phyloP scores from a whole-genome alignment of 1,140 invertebrate genomes.

The Patella vulgata region DNA sequence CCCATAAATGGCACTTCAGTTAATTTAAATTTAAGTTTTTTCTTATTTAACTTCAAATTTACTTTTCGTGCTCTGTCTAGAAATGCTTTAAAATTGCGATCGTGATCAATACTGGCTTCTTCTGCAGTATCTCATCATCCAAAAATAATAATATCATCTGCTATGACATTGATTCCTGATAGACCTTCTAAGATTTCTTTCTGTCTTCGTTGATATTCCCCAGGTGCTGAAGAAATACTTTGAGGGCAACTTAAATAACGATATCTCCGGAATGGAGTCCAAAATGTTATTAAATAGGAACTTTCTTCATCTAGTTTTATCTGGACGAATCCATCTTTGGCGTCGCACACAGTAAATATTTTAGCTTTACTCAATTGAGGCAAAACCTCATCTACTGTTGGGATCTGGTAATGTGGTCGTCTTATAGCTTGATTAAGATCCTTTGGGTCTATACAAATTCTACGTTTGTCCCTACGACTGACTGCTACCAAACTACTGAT shows the following conservation, averaged over 20 bases:
- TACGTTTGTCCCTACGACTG: conserved; percentile 44
- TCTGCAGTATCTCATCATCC: too few relatives aligned
- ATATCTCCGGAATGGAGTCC: conserved; percentile 59
- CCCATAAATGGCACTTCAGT: too few relatives aligned
- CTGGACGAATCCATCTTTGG: too few relatives aligned
- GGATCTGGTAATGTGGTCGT: too few relatives aligned
- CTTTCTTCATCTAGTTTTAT: too few relatives aligned
- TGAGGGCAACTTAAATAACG: conserved; percentile 56
- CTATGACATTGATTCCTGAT: conserved; percentile 51
- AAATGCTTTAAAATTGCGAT: conserved; percentile 55
- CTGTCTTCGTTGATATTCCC: conserved; percentile 63
- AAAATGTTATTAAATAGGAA: too few relatives aligned
- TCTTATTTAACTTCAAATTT: conserved; percentile 41
- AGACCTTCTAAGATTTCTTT: too few relatives aligned
- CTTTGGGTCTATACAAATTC: conserved; percentile 71
- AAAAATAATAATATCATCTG: conserved; percentile 63
- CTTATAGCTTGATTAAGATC: too few relatives aligned
- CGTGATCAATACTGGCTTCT: too few relatives aligned
- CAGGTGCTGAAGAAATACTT: conserved; percentile 49
- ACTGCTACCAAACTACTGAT: conserved; percentile 35
- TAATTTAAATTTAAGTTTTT: conserved; percentile 56
- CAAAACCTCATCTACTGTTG: conserved; percentile 31
- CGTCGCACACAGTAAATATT: too few relatives aligned
- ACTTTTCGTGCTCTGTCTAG: conserved; percentile 47
- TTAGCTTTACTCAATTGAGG: conserved; percentile 15